Conservation (phyloP, 1,140 invertebrate species). For the Drosophila willistoni region DNA sequence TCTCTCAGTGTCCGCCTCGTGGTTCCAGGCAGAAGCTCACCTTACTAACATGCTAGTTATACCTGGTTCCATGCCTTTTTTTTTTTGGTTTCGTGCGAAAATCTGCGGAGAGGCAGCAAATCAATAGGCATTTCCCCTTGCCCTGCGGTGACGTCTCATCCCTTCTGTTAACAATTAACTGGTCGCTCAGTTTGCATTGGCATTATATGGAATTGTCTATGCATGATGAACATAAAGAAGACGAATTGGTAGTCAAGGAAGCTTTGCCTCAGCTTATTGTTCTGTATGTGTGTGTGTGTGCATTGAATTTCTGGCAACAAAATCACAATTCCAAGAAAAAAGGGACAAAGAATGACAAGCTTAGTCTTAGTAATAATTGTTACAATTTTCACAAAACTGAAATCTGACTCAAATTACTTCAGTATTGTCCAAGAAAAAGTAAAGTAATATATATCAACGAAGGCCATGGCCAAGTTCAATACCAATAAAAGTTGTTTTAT, state of each 20-base stretch:
- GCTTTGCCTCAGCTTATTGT: constrained; percentile 15
- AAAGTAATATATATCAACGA: not conserved
- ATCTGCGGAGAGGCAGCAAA: constrained; percentile 51
- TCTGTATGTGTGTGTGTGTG: not conserved
- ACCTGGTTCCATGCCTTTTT: not conserved
- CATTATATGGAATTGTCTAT: constrained; percentile 47
- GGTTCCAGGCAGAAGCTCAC: constrained; percentile 49
- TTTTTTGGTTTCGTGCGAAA: constrained; percentile 24
- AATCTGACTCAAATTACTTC: constrained; percentile 3
- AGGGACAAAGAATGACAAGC: constrained; percentile 31
- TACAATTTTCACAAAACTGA: constrained; percentile 35
- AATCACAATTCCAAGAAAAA: not conserved
- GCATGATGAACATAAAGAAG: constrained; percentile 29
- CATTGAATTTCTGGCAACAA: not conserved
- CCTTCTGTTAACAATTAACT: constrained; percentile 42
- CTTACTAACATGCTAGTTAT: constrained; percentile 17
- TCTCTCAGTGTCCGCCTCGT: constrained; percentile 24
- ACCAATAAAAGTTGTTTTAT: not conserved
- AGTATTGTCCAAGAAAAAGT: not conserved
- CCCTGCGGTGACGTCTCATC: not conserved
- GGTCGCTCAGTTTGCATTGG: constrained; percentile 39
- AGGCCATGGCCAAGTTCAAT: not conserved
- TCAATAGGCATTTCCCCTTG: constrained; percentile 43
- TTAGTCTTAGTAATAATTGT: constrained; percentile 52
- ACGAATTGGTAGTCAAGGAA: constrained; percentile 16